phyloP scores from a whole-genome alignment of 2,113 vertebrate species.

The Heterochromis multidens region DNA sequence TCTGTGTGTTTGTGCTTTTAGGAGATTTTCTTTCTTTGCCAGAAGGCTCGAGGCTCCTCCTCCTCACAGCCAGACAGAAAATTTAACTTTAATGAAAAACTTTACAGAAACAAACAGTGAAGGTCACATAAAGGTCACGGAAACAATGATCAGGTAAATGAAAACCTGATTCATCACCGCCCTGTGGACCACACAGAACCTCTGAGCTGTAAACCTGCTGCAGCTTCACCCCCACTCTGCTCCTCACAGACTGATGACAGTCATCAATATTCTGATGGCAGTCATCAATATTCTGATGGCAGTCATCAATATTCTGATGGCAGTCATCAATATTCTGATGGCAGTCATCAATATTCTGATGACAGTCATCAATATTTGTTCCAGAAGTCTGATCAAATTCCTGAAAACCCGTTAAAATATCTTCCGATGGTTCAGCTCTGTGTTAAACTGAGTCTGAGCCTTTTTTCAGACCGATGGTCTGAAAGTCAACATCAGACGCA shows the following conservation, averaged over 20 bases:
- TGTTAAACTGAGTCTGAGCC: neutral
- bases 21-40: neutral
- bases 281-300: too few species aligned
- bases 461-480: neutral
- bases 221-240: too few species aligned
- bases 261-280: too few species aligned
- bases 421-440: neutral
- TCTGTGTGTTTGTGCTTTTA: neutral
- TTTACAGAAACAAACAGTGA: neutral
- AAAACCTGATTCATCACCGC: too few species aligned
- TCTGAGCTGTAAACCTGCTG: too few species aligned
- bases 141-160: too few species aligned
- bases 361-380: neutral
- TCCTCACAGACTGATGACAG: too few species aligned
- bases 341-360: neutral
- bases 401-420: neutral
- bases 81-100: neutral
- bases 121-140: too few species aligned
- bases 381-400: neutral
- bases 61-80: neutral
- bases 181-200: too few species aligned
- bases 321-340: too few species aligned
- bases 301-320: too few species aligned
- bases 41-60: neutral
- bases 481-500: neutral